Evolutionary conservation across 23 tunicate species (phyloP), one percentile per base, ranked within the genome.

Genomic region (Styela plicata): DNA sequence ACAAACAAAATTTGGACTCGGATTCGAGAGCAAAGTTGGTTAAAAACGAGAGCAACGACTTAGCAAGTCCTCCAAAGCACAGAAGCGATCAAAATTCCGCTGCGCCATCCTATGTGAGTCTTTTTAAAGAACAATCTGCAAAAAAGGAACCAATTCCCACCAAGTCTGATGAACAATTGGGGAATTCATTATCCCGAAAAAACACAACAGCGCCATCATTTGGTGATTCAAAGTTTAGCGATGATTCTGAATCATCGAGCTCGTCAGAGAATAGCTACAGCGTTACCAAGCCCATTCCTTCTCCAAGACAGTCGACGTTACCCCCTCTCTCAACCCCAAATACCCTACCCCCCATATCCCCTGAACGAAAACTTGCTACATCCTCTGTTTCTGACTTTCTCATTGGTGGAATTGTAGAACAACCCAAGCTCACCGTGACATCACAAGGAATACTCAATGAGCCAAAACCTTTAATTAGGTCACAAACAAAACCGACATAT

Each of bases 331-430:
- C 78, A 34, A 22, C 78, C 36, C 36, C 25, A 2, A 34, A 23
- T 10, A 31, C 44, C 19, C n/a, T 73, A 73, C 78, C 78, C 52
- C 78, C 78, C 24, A 33, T 73, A 73, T 32, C 44, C 10, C 16
- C 78, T 17, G n/a, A 73, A 24, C 17, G 17, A 66, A n/a, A n/a
- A n/a, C n/a, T n/a, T n/a, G 31, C 30, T 5, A 17, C 10, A 18
- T 27, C 31, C 5, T 24, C 70, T 24, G 70, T 66, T 3, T 66
- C 70, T 66, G 70, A 66, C 30, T 18, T 66, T 66, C 70, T 66
- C 17, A 66, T 17, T 66, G 10, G 70, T 24, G 29, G 7, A 66
- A 18, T 5, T 3, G 31, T 3, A 18, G 70, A 27, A 44, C 7
- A 44, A 44, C 57, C 57, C 13, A 44, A 44, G 57, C 57, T 13